Conservation (phyloP, 2,888 invertebrate genomes). For the Fissipunctia ypsillon region DNA sequence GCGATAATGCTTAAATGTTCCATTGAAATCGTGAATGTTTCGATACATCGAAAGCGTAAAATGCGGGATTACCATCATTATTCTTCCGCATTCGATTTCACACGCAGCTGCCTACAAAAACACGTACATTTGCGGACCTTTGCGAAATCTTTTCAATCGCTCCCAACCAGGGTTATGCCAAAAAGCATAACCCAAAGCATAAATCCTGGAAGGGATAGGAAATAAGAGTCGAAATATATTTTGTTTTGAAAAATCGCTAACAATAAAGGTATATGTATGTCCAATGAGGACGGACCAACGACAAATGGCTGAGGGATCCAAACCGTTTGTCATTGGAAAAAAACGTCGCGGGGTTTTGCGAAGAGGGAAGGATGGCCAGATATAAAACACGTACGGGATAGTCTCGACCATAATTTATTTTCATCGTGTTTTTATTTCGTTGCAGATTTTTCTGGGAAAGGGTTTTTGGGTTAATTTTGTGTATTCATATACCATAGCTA, state of each 20-base stretch:
- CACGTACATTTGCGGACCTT: conserved; percentile 47
- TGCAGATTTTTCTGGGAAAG: conserved; percentile 45
- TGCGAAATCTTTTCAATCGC: conserved; percentile 53
- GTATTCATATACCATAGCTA: neutral
- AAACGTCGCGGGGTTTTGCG: conserved; percentile 67
- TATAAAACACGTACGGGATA: conserved; percentile 48
- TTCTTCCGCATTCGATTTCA: conserved; percentile 53
- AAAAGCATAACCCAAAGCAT: conserved; percentile 68
- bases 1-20: conserved; percentile 42
- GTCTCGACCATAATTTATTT: conserved; percentile 48
- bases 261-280: conserved; percentile 81
- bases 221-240: conserved; percentile 79
- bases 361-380: conserved; percentile 57
- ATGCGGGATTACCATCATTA: conserved; percentile 62
- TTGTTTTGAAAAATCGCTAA: conserved; percentile 83
- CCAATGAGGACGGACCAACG: conserved; percentile 70
- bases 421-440: conserved; percentile 48
- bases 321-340: conserved; percentile 79
- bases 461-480: conserved; percentile 21
- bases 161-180: conserved; percentile 44
- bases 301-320: conserved; percentile 79
- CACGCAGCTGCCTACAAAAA: conserved; percentile 48
- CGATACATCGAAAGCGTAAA: conserved; percentile 46
- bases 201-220: conserved; percentile 72
- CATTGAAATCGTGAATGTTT: conserved; percentile 48